Percentiles rank a stretch among this genome's conserved stretches.
phyloP scores from a whole-genome alignment of 1,140 invertebrate species.

The Samia ricini region DNA sequence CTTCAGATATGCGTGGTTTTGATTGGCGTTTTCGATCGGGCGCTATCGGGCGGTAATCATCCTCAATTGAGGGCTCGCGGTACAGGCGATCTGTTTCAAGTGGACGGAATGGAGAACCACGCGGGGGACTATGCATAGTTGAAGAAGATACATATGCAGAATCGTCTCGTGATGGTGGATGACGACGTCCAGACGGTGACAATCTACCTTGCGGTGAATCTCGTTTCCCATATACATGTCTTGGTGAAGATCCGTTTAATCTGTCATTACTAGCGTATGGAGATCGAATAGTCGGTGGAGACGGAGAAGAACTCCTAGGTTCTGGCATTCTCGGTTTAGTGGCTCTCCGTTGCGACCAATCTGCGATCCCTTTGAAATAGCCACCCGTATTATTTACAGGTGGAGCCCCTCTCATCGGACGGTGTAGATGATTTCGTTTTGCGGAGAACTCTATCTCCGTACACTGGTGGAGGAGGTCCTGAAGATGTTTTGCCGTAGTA shows the following conservation, averaged over 20 bases:
- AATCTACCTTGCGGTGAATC: conserved; percentile 66
- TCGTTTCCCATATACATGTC: conserved; percentile 66
- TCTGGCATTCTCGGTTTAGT: conserved; percentile 69
- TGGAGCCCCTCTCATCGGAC: conserved; percentile 60
- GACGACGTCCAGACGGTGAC: conserved; percentile 67
- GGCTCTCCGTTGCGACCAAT: conserved; percentile 85
- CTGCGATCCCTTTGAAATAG: conserved; percentile 85
- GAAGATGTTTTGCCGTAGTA: conserved; percentile 63
- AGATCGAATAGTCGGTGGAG: conserved; percentile 69
- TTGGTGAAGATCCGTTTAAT: conserved; percentile 70
- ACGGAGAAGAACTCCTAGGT: conserved; percentile 67
- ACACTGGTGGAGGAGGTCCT: conserved; percentile 57
- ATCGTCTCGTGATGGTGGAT: conserved; percentile 74
- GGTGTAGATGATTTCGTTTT: conserved; percentile 70
- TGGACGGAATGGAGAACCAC: conserved; percentile 71
- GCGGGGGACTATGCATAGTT: conserved; percentile 74
- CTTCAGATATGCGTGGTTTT: conserved; percentile 69
- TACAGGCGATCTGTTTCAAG: conserved; percentile 63
- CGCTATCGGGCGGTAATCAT: conserved; percentile 76
- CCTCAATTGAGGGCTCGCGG: conserved; percentile 65
- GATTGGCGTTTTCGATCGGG: conserved; percentile 79
- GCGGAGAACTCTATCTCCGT: conserved; percentile 57
- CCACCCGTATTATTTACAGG: conserved; percentile 66
- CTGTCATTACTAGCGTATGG: conserved; percentile 73
- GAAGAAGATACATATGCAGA: conserved; percentile 78